Percentiles rank a stretch among this genome's conserved stretches.
Conservation (phyloP, 64 coral and sea anemone species). For the Catalaphyllia jardinei region DNA sequence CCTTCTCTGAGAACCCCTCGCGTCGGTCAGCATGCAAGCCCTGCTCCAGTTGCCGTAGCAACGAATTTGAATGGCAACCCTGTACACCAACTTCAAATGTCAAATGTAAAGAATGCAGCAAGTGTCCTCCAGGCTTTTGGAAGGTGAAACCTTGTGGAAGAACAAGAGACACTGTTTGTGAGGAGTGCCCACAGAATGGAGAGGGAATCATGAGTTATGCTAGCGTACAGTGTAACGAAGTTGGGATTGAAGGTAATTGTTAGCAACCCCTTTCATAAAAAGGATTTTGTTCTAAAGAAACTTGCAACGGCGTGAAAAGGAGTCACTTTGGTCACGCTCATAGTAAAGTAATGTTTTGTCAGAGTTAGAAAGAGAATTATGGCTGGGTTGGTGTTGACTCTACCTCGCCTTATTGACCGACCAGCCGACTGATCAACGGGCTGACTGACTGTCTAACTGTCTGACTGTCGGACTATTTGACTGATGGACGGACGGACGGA, state of each 20-base stretch:
- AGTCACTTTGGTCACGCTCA: too few relatives aligned
- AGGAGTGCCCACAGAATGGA: neutral
- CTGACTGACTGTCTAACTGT: too few relatives aligned
- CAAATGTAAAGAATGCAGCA: slow-evolving; percentile 3
- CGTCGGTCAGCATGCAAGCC: neutral
- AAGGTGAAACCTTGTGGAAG: neutral
- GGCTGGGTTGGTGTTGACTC: too few relatives aligned
- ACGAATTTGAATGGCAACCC: neutral
- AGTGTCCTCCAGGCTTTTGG: neutral
- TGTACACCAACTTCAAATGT: neutral
- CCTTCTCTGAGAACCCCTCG: neutral
- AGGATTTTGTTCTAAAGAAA: too few relatives aligned
- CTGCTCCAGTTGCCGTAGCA: neutral
- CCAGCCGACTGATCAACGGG: too few relatives aligned
- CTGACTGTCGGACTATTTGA: too few relatives aligned
- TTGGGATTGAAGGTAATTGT: neutral
- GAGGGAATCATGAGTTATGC: neutral
- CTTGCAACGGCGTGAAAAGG: too few relatives aligned
- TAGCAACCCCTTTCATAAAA: neutral
- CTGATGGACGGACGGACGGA: too few relatives aligned
- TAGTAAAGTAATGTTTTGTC: neutral
- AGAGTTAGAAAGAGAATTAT: too few relatives aligned
- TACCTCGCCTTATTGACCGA: too few relatives aligned
- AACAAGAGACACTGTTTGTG: slow-evolving; percentile 18
- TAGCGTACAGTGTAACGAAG: neutral